phyloP scores from a whole-genome alignment of 2,888 invertebrate genomes.

The Nomada ruficornis region DNA sequence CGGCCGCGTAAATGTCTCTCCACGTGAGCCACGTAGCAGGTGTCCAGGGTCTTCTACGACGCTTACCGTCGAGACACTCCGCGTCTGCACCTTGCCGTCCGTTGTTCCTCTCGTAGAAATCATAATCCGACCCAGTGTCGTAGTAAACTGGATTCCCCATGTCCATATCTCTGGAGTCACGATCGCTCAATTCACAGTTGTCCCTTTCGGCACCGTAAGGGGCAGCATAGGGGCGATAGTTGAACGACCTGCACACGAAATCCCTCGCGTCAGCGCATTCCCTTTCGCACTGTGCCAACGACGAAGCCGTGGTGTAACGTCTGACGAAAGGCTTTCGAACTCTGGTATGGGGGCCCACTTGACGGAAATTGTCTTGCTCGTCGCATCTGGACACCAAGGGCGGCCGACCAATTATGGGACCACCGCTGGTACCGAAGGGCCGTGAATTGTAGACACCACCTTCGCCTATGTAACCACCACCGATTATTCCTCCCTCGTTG shows the following conservation, averaged over 20 bases:
- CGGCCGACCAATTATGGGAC: slow-evolving; percentile 83
- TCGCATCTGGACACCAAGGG: slow-evolving; percentile 89
- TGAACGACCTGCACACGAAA: slow-evolving; percentile 94
- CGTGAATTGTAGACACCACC: slow-evolving; percentile 80
- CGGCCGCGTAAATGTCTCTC: slow-evolving; percentile 23
- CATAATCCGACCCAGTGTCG: slow-evolving; percentile 92
- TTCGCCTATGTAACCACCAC: slow-evolving; percentile 80
- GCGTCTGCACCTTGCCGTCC: slow-evolving; percentile 89
- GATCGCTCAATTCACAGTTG: slow-evolving; percentile 95
- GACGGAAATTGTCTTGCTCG: slow-evolving; percentile 92
- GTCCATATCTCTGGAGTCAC: slow-evolving; percentile 93
- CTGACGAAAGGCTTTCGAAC: slow-evolving; percentile 92
- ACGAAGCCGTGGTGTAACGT: slow-evolving; percentile 89
- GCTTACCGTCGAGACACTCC: slow-evolving; percentile 94
- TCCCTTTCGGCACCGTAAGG: slow-evolving; percentile 89
- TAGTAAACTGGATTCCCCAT: slow-evolving; percentile 94
- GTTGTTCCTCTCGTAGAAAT: slow-evolving; percentile 92
- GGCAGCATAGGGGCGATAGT: slow-evolving; percentile 89
- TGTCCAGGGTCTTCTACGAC: slow-evolving; percentile 52
- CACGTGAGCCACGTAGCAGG: slow-evolving; percentile 36
- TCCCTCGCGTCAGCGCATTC: slow-evolving; percentile 93
- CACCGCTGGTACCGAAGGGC: slow-evolving; percentile 81
- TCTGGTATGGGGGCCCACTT: slow-evolving; percentile 91
- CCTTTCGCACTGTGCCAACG: slow-evolving; percentile 92
- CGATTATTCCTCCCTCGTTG: slow-evolving; percentile 79